Base-by-base conservation (phyloP, 2,113 vertebrate species). In the Nyctibius bracteatus region DNA sequence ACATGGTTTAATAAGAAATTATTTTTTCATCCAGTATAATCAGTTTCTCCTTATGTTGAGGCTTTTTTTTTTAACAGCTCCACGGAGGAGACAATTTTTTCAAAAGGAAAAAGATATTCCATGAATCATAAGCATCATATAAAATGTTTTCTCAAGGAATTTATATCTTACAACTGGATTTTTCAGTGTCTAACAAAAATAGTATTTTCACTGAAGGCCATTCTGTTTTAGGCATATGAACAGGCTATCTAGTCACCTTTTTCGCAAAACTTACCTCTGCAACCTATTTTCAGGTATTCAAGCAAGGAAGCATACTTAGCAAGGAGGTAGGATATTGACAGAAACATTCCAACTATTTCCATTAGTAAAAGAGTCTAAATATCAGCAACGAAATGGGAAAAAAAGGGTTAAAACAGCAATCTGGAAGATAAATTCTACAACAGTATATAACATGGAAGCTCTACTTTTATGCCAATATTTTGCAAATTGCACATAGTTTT, bases 311-410 rank as follows among this genome's bases (percentile, higher is more conserved):
- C 14, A 41, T 18, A 57, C 7, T 47, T 61, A 71, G 15, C 54
- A 71, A 54, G 9, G 21, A 71, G 30, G 19, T 5, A 30, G 28
- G 8, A 49, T 30, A 37, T 9, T 55, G 39, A 55, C 20, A 72
- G 52, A 55, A 86, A 49, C 30, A 21, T 37, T 49, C 5, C 18
- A 70, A 18, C 11, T 47, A 35, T 22, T 92, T 79, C 31, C 19
- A 23, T 41, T 16, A 49, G 19, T 16, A 39, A 67, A 72, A 65
- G 5, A 23, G 14, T 57, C 24, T 52, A 74, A 85, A 30, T 43
- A 67, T 10, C 27, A 71, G 7, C 24, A 61, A 43, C 3, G 35
- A 54, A 77, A 51, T 0, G 21, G 1, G 2, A 6, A 1, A 10
- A 35, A 27, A 4, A 13, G 5, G 5, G n/a, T 77, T 78, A 70